Base-by-base conservation (phyloP, 2,113 vertebrate genomes). In the Anhinga rufa region DNA sequence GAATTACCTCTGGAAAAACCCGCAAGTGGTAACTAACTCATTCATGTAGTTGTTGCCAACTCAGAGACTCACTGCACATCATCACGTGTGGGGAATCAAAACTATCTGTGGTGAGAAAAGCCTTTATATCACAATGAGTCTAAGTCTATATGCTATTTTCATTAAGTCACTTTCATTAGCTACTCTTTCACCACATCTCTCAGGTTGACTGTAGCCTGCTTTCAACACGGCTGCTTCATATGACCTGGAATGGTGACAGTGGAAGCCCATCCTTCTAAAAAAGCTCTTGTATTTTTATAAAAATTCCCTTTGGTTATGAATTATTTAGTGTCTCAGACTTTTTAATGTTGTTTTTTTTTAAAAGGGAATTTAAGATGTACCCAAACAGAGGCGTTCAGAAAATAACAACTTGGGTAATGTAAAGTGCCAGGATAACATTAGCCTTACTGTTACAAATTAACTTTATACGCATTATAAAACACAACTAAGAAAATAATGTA, bases 401-500 rank as follows among this genome's bases (percentile, higher is more conserved):
- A 76, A 83, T 75, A 95, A 77, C 42, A 76, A 77, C 44, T 76
- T 87, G 68, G 55, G 32, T 91, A 88, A 96, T 71, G 79, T 66
- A 55, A 93, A 94, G 58, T 92, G 87, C 58, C 24, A 88, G 46
- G 70, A 34, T 48, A 91, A 70, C 69, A 54, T 82, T 97, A 95
- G 60, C 87, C 91, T 95, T 81, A 91, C 81, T 65, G 89, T 95
- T 95, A 86, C 51, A 93, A 71, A 95, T 96, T 96, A 96, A 95
- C 91, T 97, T 97, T 94, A 95, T 38, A 82, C 31, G 14, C 61
- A 65, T 94, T 96, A 90, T 93, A 95, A 97, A 97, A 92, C 92
- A 75, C 52, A 97, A 95, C 70, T 88, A 90, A 80, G 71, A 95
- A 97, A 97, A 95, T 71, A 94, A 80, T 61, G 42, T 71, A 78